Conservation (phyloP, 1,140 invertebrate genomes). For the Pectinophora gossypiella region DNA sequence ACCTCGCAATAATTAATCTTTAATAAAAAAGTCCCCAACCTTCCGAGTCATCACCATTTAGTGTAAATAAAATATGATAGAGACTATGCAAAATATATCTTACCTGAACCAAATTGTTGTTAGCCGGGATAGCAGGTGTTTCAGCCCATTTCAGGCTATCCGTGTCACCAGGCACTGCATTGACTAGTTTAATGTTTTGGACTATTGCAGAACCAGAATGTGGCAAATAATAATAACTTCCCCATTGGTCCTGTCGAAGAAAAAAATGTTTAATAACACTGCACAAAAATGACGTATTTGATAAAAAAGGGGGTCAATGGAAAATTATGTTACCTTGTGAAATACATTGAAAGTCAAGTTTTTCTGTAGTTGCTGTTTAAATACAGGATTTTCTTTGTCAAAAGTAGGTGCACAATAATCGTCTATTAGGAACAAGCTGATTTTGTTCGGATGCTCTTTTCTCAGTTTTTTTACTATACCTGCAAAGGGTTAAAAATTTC, state of each 20-base stretch:
- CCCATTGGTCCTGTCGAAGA: slow-evolving; percentile 26
- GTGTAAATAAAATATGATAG: no score
- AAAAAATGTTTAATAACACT: not conserved
- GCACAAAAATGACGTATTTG: no score
- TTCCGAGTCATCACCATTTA: no score
- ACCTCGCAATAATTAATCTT: no score
- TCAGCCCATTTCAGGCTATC: slow-evolving; percentile 22
- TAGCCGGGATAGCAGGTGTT: not conserved
- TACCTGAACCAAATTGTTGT: slow-evolving; percentile 25
- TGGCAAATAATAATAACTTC: slow-evolving; percentile 22
- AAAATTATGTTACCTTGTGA: slow-evolving; percentile 28
- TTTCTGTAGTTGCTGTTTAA: slow-evolving; percentile 27
- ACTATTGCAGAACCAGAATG: slow-evolving; percentile 6
- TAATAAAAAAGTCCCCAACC: no score
- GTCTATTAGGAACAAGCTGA: slow-evolving; percentile 19
- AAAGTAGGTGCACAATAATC: slow-evolving; percentile 20
- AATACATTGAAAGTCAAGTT: slow-evolving; percentile 24
- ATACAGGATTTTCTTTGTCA: slow-evolving; percentile 14
- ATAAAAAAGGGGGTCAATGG: not conserved
- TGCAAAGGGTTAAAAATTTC: no score
- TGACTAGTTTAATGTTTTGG: slow-evolving; percentile 11
- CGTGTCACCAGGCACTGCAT: no score
- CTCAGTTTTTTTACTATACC: slow-evolving; percentile 22
- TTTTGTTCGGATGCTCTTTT: slow-evolving; percentile 12
- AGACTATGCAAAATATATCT: no score